Base-by-base conservation (phyloP, 2,113 vertebrate species). In the Tenebrosternarchus preto region DNA sequence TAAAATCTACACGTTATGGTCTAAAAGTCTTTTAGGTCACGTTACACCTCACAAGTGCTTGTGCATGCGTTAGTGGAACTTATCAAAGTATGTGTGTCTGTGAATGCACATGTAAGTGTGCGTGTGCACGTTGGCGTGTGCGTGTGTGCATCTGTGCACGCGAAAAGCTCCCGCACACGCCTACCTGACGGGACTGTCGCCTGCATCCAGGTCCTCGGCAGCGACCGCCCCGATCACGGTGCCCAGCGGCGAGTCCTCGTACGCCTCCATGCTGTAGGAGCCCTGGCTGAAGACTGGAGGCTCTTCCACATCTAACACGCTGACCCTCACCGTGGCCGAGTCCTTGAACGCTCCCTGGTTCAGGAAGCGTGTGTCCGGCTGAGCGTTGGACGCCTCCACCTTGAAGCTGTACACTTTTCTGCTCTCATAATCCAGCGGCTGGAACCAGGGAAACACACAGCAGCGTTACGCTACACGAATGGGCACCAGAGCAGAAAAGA, bases 401-500 rank as follows among this genome's bases (percentile, higher is more conserved):
- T 94, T 95, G 76, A 98, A 98, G 36, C 92, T 95, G 46, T 98
- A 97, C 0, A 94, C 92, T 59, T 95, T 96, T 85, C 95, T 97
- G 0, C 93, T 95, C 91, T 98, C 97, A 72, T 95, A 98, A 86
- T 98, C 97, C 64, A 98, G 88, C 0, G 89, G 89, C 97, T 98
- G 88, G 0, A 46, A 29, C 81, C 82, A 69, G 77, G 22, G n/a
- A n/a, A 66, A 11, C 5, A 12, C 2, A 43, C 31, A 16, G 8
- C 57, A n/a, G n/a, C n/a, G n/a, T 43, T 31, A 50, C 15, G 43
- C 43, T 15, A 50, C 43, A 50, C 11, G 9, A 12, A 50, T 12
- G 5, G 5, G 39, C n/a, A 9, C 8, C 39, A 46, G 39, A 15
- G 7, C 59, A 61, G 22, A 27, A 17, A 15, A 27, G n/a, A n/a